phyloP scores from a whole-genome alignment of 2,113 vertebrate species.

The Origma solitaria region DNA sequence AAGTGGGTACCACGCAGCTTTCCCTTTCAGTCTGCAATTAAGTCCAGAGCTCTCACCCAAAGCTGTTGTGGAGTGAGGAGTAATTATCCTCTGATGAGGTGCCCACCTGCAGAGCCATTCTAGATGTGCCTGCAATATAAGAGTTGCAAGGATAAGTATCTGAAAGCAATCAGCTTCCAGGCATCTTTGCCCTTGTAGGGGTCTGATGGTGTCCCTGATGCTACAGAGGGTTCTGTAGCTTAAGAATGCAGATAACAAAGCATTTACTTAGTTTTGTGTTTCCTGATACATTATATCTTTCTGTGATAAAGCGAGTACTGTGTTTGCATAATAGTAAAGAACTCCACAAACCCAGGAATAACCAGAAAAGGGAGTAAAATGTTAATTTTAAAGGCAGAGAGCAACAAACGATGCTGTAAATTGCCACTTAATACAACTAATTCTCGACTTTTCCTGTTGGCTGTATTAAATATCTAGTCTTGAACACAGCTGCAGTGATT shows the following conservation, averaged over 20 bases:
- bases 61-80: neutral
- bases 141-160: neutral
- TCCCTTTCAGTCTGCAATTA: conserved; percentile 2
- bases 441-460: neutral
- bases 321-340: neutral
- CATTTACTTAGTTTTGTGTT: neutral
- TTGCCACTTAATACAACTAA: neutral
- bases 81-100: conserved; percentile 21
- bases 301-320: neutral
- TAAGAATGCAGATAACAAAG: neutral
- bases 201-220: neutral
- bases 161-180: neutral
- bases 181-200: neutral
- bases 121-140: neutral
- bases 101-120: neutral
- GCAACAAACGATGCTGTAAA: neutral
- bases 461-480: neutral
- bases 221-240: neutral
- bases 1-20: neutral
- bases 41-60: neutral
- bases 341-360: neutral
- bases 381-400: neutral
- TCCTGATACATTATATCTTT: neutral
- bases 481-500: neutral
- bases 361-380: neutral